Percentiles rank a stretch among this genome's conserved stretches.
Conservation (phyloP, 64 coral and sea anemone species). For the Cladopsammia gracilis region DNA sequence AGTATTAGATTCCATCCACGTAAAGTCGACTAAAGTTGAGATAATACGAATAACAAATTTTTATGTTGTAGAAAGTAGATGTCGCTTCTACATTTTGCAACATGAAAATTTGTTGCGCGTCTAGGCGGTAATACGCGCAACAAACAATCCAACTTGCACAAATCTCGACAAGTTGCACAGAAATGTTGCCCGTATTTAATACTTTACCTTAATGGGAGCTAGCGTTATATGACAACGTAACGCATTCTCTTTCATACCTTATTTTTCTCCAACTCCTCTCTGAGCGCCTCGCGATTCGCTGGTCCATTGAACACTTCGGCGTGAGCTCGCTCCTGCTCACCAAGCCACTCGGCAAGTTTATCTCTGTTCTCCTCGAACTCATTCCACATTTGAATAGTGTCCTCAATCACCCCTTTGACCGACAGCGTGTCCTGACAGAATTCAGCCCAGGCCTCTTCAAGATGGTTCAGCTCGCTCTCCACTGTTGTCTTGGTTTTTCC, state of each 20-base stretch:
- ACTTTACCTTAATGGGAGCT: too few species aligned
- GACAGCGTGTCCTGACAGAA: constrained; percentile 85
- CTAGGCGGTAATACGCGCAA: too few species aligned
- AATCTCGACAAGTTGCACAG: too few species aligned
- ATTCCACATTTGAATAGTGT: constrained; percentile 80
- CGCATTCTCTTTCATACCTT: constrained; percentile 37
- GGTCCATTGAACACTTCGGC: constrained; percentile 20
- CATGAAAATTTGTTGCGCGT: too few species aligned
- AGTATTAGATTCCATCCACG: too few species aligned
- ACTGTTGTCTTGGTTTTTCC: constrained; percentile 76
- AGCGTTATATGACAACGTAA: too few species aligned
- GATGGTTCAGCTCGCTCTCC: constrained; percentile 83
- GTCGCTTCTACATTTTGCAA: too few species aligned
- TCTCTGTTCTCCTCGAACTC: constrained; percentile 95
- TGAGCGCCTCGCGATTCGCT: constrained; percentile 63
- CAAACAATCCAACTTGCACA: too few species aligned
- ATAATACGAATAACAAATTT: too few species aligned
- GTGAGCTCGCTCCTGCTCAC: constrained; percentile 57
- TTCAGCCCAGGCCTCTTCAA: constrained; percentile 90
- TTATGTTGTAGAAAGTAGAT: too few species aligned
- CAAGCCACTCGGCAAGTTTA: constrained; percentile 89
- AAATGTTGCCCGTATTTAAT: too few species aligned
- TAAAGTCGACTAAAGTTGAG: too few species aligned
- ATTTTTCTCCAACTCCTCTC: constrained; percentile 74
- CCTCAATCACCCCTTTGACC: constrained; percentile 78